Evolutionary conservation across 1,140 invertebrate species (phyloP).

Genomic region (Lepeophtheirus salmonis): DNA sequence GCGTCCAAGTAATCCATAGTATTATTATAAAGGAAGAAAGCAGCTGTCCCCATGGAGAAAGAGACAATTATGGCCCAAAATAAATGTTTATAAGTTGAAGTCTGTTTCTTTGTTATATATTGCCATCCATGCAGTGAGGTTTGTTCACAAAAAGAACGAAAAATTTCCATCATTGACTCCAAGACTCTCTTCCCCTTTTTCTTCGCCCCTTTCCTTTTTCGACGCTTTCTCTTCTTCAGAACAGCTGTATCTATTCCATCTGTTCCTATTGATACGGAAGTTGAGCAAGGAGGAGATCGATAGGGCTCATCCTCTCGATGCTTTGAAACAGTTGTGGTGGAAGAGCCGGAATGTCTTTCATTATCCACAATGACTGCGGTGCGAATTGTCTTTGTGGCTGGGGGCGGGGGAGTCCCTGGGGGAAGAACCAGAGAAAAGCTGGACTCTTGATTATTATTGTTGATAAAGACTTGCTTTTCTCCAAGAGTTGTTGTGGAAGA

Average conservation of each 20-base stretch:
- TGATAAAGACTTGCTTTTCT: background rate
- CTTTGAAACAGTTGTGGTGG: background rate
- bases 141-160: conserved; percentile 15
- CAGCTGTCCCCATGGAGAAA: conserved; percentile 15
- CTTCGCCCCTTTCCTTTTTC: background rate
- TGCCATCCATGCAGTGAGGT: conserved; percentile 18
- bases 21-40: conserved; percentile 17
- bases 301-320: background rate
- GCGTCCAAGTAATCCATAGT: conserved; percentile 18
- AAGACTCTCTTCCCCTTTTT: background rate
- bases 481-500: background rate
- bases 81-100: conserved; percentile 11
- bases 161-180: conserved; percentile 6
- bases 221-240: background rate
- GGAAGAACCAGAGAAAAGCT: background rate
- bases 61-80: conserved; percentile 17
- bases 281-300: background rate
- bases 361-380: background rate
- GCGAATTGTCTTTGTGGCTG: background rate
- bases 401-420: background rate
- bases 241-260: background rate
- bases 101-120: conserved; percentile 17
- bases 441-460: background rate
- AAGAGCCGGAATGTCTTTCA: background rate
- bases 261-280: background rate